Evolutionary conservation across 2,888 invertebrate genomes (phyloP), one percentile per base, ranked within the genome.

Genomic region (Noctua pronuba): DNA sequence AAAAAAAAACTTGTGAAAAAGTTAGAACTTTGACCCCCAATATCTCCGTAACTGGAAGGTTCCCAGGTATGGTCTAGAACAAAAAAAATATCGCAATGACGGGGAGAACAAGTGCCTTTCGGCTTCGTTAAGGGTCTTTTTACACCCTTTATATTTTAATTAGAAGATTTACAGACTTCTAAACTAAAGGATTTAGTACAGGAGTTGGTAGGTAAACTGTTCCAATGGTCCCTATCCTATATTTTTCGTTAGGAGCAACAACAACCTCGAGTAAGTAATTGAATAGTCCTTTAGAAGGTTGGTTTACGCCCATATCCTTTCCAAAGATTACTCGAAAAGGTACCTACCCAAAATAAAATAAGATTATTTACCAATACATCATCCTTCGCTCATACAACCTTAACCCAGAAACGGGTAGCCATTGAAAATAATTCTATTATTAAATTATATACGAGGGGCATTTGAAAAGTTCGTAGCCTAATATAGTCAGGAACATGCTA

Each of bases 381-480:
- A 64, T n/a, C 4, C 24, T 49, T 71, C 5, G 5, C 77, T 62
- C 31, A 35, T 10, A 28, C 18, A 18, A 2, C 5, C 35, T 60
- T 60, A 28, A 52, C 60, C 10, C 13, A 58, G 31, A 60, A 52
- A 67, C n/a, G 62, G 28, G 31, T 35, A 10, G 7, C 35, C n/a
- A 64, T 67, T 67, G 58, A 67, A 68, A 52, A 73, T 69, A 28
- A 65, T 62, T n/a, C 21, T 44, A 68, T 41, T 64, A 52, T 58
- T 80, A 67, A 71, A n/a, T n/a, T n/a, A n/a, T n/a, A n/a, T n/a
- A n/a, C n/a, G n/a, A n/a, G n/a, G n/a, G n/a, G n/a, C n/a, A n/a
- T n/a, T n/a, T n/a, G n/a, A n/a, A n/a, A n/a, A n/a, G n/a, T n/a
- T n/a, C n/a, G n/a, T n/a, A n/a, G n/a, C n/a, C n/a, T n/a, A n/a